Evolutionary conservation across 2,888 invertebrate genomes (phyloP), one percentile per base, ranked within the genome.

Genomic region (Folsomia manolachei): DNA sequence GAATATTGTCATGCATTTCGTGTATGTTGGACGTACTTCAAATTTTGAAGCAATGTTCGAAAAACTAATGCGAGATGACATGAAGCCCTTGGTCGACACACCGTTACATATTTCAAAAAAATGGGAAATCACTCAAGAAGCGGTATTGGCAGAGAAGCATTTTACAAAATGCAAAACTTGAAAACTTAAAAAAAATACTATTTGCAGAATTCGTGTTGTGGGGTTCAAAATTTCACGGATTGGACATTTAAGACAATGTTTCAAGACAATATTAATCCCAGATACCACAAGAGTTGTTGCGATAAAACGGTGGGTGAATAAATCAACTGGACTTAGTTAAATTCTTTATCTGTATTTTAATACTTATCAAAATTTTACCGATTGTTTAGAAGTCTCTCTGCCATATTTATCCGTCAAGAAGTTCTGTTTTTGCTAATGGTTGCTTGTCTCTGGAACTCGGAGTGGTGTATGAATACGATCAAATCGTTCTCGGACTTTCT

Each of bases 281-380:
- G 64, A 60, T 71, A 64, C 56, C 71, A 70, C 14, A 52, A 24
- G n/a, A 73, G 73, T 27, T 73, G 73, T 26, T 73, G 73, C 60
- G 27, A 73, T 63, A 27, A 67, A 39, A 39, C 14, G 14, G 39
- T 39, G 4, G n/a, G n/a, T n/a, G n/a, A n/a, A n/a, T n/a, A n/a
- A n/a, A n/a, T n/a, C n/a, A n/a, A n/a, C n/a, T n/a, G n/a, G n/a
- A n/a, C n/a, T n/a, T n/a, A n/a, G n/a, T n/a, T 64, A 9, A 64
- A n/a, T 26, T 64, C 14, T 27, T 2, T 2, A 18, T 7, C 26
- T 27, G 18, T n/a, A n/a, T n/a, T n/a, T n/a, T n/a, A n/a, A n/a
- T n/a, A n/a, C n/a, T n/a, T n/a, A n/a, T n/a, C n/a, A 19, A 63
- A 23, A 2, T 63, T 66, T 23, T 39, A 14, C 39, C 39, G 14